These are phyloP conservation scores for Zosterops borbonicus DNA, from an alignment of 2,113 vertebrate species.

Conservation along the genomic window DNA sequence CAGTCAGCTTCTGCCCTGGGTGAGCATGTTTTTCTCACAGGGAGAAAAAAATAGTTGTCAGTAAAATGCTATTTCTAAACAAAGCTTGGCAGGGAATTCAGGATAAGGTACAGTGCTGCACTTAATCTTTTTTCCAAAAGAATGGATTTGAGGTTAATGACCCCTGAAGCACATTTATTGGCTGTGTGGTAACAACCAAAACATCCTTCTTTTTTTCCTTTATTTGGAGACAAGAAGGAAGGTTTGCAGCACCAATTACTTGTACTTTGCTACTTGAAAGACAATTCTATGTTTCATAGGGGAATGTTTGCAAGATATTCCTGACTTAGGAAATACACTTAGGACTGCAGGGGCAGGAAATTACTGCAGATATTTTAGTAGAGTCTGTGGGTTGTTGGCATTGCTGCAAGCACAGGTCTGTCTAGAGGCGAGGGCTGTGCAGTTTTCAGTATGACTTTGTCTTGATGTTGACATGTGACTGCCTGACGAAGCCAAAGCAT, in stretches of 20 bases:
- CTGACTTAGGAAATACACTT: neutral
- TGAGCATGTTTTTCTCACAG: neutral
- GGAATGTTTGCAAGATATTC: neutral
- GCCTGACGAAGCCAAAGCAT: neutral
- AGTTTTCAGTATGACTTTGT: slow-evolving; percentile 16
- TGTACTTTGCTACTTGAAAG: neutral
- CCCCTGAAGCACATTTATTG: neutral
- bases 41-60: neutral
- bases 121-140: slow-evolving; percentile 56
- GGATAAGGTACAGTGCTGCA: slow-evolving; percentile 18
- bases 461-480: slow-evolving; percentile 45
- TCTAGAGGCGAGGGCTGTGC: neutral
- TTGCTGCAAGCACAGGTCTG: neutral
- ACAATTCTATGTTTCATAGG: neutral
- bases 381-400: neutral
- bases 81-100: slow-evolving; percentile 31
- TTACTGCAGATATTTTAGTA: neutral
- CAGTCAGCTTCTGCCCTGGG: neutral
- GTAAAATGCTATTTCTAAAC: slow-evolving; percentile 31
- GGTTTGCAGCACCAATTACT: neutral
- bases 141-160: slow-evolving; percentile 33
- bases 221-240: neutral
- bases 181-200: neutral
- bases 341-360: neutral
- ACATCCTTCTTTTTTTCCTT: neutral